These are phyloP conservation scores for Amphiura filiformis DNA, from an alignment of 35 echinoderm and acorn worm species.

Conservation along the genomic window DNA sequence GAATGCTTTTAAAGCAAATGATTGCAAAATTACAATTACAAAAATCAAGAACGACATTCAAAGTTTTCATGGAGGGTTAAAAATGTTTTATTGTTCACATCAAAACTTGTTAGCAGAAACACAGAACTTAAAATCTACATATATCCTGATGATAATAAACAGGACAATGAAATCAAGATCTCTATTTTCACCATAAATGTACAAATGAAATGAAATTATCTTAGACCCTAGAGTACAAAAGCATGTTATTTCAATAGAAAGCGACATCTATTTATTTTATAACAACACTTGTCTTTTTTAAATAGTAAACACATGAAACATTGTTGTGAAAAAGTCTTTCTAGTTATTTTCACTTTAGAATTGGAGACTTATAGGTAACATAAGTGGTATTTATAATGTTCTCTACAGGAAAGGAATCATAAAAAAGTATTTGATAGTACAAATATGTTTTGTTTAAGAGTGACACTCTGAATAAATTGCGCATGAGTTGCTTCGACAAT, in stretches of 20 bases:
- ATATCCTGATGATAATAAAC: neutral
- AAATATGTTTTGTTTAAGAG: no score
- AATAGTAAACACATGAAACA: neutral
- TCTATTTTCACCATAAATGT: neutral
- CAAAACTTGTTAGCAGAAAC: neutral
- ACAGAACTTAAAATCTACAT: neutral
- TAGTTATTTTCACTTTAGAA: no score
- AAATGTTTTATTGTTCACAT: conserved; percentile 12
- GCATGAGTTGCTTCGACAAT: no score
- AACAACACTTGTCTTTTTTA: neutral
- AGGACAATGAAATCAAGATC: neutral
- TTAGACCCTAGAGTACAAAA: neutral
- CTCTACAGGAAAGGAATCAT: no score
- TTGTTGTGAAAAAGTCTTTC: neutral
- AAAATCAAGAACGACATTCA: no score
- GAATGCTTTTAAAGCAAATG: no score
- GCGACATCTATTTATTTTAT: neutral
- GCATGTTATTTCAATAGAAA: neutral
- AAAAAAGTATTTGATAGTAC: no score
- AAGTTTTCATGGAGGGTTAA: neutral
- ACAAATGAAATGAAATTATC: neutral
- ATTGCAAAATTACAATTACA: no score
- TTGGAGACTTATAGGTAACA: no score
- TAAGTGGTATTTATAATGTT: no score
- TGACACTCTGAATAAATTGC: no score